Percentiles rank a stretch among this genome's conserved stretches.
Conservation (phyloP, 2,797 vertebrate genomes). For the Oryzias sinensis region DNA sequence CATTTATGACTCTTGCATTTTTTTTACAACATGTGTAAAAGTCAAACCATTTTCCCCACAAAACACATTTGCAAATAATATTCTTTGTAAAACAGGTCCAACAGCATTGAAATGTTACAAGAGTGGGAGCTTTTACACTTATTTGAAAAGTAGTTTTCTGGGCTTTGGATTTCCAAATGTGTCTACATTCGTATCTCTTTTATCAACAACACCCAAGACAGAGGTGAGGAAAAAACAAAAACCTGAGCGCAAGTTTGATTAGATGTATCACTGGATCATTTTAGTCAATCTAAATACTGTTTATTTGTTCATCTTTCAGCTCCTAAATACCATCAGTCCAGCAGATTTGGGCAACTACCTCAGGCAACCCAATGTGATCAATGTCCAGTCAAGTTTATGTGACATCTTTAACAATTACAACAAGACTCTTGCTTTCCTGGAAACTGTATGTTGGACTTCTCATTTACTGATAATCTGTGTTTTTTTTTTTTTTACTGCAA, state of each 20-base stretch:
- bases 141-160: constrained; percentile 54
- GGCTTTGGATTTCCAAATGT: constrained; percentile 64
- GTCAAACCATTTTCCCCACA: not conserved
- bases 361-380: constrained; percentile 35
- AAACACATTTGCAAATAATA: too few relatives aligned
- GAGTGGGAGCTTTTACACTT: constrained; percentile 59
- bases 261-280: not conserved
- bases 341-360: constrained; percentile 60
- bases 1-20: not conserved
- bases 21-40: not conserved
- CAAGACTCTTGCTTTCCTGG: constrained; percentile 54
- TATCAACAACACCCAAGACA: constrained; percentile 42
- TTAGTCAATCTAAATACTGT: not conserved
- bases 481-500: not conserved
- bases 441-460: constrained; percentile 45
- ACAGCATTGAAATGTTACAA: constrained; percentile 52
- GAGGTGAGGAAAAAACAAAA: constrained; percentile 38
- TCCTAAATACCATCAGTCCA: constrained; percentile 55
- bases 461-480: not conserved
- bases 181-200: constrained; percentile 47
- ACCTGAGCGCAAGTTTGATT: not conserved
- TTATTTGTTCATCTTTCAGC: constrained; percentile 28
- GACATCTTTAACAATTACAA: constrained; percentile 60
- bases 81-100: constrained; percentile 36
- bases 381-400: constrained; percentile 48